Conservation (phyloP, 2,888 invertebrate species). For the Pinctada fucata region DNA sequence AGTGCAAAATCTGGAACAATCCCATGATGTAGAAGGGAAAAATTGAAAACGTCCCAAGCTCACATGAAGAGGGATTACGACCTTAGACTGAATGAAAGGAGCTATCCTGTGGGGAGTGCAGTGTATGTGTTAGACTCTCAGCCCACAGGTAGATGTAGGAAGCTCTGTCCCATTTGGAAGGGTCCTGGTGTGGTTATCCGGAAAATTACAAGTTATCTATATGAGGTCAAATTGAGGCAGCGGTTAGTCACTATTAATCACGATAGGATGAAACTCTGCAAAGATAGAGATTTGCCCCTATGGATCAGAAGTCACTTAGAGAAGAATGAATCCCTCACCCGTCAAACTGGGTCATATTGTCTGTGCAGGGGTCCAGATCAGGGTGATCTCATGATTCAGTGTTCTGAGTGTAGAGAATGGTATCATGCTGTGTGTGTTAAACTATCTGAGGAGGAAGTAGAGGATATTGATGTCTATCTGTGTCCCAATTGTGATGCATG, state of each 20-base stretch:
- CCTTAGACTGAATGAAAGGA: neutral
- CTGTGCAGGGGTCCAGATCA: no score
- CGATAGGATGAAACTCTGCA: conserved; percentile 6
- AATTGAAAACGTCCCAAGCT: neutral
- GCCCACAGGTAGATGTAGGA: conserved; percentile 1
- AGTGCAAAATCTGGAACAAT: neutral
- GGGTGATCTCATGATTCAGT: neutral
- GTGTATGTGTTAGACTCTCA: conserved; percentile 4
- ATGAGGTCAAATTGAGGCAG: neutral
- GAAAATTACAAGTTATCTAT: neutral
- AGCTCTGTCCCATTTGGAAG: neutral
- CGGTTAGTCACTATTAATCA: neutral
- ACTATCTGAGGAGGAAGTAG: neutral
- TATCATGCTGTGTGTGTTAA: neutral
- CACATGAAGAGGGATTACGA: neutral
- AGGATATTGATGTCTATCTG: neutral
- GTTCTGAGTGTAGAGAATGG: neutral
- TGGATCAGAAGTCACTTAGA: neutral
- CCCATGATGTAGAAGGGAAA: neutral
- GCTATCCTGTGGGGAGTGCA: neutral
- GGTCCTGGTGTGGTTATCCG: conserved; percentile 1
- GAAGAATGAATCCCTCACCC: no score
- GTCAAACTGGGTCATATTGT: no score
- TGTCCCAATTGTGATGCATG: neutral
- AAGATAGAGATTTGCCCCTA: conserved; percentile 5